These are phyloP conservation scores for Charadrius vociferus DNA, from an alignment of 2,113 vertebrate genomes.

Conservation along the genomic window DNA sequence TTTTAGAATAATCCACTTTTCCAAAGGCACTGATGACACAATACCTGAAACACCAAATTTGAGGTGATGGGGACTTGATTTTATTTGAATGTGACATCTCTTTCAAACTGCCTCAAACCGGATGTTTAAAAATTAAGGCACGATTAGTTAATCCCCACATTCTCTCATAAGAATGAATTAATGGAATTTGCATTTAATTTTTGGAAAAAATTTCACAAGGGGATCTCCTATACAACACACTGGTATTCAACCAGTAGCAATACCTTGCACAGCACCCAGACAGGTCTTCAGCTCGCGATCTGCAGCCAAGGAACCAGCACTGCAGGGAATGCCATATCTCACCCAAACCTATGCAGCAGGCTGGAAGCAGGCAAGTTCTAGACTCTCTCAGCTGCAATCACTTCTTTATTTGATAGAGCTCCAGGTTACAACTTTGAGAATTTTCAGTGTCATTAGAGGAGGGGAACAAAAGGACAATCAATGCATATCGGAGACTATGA, in stretches of 20 bases:
- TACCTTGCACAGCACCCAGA: fast-evolving
- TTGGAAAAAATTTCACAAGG: not conserved
- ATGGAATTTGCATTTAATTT: not conserved
- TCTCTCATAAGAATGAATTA: not conserved
- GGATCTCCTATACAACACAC: not conserved
- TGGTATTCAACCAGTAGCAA: not conserved
- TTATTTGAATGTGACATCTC: not conserved
- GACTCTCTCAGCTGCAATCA: not conserved
- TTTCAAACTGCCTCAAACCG: not conserved
- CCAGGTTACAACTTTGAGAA: not conserved
- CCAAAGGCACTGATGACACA: not conserved
- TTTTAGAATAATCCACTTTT: not conserved
- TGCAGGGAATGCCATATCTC: not conserved
- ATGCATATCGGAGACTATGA: not conserved
- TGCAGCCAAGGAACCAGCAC: not conserved
- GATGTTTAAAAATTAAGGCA: not conserved
- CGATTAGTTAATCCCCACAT: not conserved
- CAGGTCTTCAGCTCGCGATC: not conserved
- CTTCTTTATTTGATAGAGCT: not conserved
- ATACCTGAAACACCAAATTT: not conserved
- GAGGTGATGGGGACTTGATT: not conserved
- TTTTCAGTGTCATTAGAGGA: not conserved
- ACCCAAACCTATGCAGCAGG: not conserved
- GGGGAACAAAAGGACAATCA: not conserved
- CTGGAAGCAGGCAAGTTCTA: not conserved